Conservation (phyloP, 2,113 vertebrate species). For the Eublepharis macularius region DNA sequence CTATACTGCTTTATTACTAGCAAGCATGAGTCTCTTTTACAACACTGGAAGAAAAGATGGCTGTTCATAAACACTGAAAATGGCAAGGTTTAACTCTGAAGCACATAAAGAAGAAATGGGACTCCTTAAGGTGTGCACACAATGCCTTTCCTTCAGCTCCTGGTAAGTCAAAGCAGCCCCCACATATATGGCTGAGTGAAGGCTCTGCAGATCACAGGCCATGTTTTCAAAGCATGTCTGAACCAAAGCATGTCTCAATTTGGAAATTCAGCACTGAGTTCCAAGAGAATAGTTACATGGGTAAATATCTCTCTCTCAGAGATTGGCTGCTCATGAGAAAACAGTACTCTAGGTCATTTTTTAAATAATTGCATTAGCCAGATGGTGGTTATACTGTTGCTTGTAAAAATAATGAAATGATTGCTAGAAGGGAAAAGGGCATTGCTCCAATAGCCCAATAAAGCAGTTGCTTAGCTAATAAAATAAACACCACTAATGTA, state of each 20-base stretch:
- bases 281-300: neutral
- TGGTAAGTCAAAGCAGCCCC: neutral
- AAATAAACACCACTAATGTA: constrained; percentile 5
- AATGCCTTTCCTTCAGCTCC: neutral
- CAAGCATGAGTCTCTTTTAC: neutral
- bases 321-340: neutral
- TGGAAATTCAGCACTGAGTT: neutral
- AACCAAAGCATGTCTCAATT: neutral
- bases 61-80: neutral
- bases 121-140: no score
- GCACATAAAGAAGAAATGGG: neutral
- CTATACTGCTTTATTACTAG: neutral
- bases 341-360: neutral
- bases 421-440: constrained; percentile 11
- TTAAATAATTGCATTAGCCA: neutral
- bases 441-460: constrained; percentile 2
- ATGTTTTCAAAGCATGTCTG: neutral
- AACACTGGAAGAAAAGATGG: neutral
- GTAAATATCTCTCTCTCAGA: neutral
- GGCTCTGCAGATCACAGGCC: neutral
- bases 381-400: neutral
- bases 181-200: neutral
- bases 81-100: no score
- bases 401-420: constrained; percentile 25
- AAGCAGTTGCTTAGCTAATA: constrained; percentile 5